These are phyloP conservation scores for Anguilla anguilla DNA, from an alignment of 2,797 vertebrate species.

Conservation along the genomic window DNA sequence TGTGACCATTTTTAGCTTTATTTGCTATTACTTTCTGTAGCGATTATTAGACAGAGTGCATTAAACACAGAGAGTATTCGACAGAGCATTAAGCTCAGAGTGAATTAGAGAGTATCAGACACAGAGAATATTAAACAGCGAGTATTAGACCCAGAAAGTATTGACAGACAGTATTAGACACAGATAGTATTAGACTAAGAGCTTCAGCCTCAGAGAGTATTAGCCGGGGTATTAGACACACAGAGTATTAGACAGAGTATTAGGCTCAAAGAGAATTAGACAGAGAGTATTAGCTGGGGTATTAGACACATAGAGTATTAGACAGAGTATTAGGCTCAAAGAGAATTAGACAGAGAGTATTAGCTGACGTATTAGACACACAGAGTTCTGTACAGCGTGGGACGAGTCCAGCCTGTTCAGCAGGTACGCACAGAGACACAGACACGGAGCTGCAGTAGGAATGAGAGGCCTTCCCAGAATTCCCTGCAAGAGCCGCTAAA, in stretches of 20 bases:
- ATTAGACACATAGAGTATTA: no score
- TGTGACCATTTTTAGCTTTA: background rate
- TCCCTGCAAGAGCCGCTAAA: no score
- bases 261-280: background rate
- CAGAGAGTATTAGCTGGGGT: background rate
- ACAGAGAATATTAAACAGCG: background rate
- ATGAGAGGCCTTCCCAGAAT: background rate
- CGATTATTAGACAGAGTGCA: background rate
- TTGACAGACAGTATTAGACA: no score
- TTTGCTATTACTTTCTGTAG: background rate
- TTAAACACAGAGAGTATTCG: no score
- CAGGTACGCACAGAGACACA: background rate
- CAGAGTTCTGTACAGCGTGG: background rate
- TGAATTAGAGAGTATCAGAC: background rate
- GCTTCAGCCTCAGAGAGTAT: background rate
- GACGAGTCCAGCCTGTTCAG: background rate
- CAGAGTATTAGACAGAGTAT: no score
- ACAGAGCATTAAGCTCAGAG: no score
- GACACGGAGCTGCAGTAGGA: background rate
- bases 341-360: background rate
- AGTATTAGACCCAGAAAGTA: no score
- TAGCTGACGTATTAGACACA: background rate
- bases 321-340: no score
- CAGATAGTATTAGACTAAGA: background rate
- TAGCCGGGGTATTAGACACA: background rate